Conservation (phyloP, 2,113 vertebrate genomes). For the Indicator indicator region DNA sequence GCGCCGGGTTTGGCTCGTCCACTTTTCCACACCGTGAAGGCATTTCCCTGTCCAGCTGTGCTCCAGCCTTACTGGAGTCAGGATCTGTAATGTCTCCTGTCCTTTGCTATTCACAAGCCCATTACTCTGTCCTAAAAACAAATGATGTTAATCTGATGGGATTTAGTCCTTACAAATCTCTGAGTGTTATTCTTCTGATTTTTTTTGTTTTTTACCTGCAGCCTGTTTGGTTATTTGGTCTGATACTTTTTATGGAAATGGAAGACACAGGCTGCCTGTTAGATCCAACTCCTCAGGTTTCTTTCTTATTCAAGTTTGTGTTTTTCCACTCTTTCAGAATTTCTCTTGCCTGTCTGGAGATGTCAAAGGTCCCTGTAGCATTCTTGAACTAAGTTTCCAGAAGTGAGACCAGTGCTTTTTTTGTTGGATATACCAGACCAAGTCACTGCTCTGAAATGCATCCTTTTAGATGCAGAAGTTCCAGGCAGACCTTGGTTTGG, state of each 20-base stretch:
- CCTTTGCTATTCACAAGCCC: background rate
- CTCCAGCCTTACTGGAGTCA: rapidly evolving
- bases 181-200: background rate
- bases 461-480: background rate
- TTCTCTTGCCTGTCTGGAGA: background rate
- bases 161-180: background rate
- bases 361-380: background rate
- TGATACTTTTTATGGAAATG: background rate
- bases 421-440: background rate
- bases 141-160: background rate
- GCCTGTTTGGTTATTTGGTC: background rate
- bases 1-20: background rate
- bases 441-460: background rate
- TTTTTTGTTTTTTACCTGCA: background rate
- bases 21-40: background rate
- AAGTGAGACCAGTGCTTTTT: background rate
- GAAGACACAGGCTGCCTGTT: background rate
- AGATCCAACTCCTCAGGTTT: background rate
- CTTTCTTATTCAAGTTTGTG: background rate
- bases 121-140: background rate
- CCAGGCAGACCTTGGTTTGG: background rate
- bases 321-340: background rate
- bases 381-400: background rate
- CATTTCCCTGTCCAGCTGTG: rapidly evolving
- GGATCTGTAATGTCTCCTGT: background rate